A percentile compares a stretch with the other conserved stretches of the same genome.
Evolutionary conservation across 2,888 invertebrate species (phyloP).

Genomic region (Myopa tessellatipennis): DNA sequence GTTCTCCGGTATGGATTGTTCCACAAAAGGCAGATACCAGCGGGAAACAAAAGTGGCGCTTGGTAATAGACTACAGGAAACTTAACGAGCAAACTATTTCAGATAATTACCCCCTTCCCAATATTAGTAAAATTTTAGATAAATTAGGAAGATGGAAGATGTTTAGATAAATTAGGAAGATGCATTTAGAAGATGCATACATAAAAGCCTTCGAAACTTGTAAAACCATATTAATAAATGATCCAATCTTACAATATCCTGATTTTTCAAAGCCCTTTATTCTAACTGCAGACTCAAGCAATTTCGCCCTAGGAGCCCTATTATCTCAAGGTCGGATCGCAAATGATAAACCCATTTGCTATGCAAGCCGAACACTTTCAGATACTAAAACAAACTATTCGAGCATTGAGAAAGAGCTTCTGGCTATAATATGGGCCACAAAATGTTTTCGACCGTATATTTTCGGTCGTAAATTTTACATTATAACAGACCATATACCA

Average conservation of each 20-base stretch:
- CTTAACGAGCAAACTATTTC: slow-evolving; percentile 31
- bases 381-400: slow-evolving; percentile 48
- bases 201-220: too few relatives aligned
- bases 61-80: slow-evolving; percentile 39
- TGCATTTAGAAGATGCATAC: too few relatives aligned
- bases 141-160: too few relatives aligned
- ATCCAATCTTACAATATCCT: too few relatives aligned
- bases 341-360: too few relatives aligned
- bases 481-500: slow-evolving; percentile 55
- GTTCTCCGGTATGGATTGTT: slow-evolving; percentile 36
- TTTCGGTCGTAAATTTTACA: not conserved
- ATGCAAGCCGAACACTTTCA: too few relatives aligned
- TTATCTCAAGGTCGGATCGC: too few relatives aligned
- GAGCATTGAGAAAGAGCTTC: slow-evolving; percentile 25
- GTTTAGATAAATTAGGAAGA: too few relatives aligned
- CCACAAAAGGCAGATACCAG: slow-evolving; percentile 32
- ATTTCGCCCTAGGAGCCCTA: too few relatives aligned
- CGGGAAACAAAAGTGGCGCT: slow-evolving; percentile 36
- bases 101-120: slow-evolving; percentile 33
- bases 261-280: too few relatives aligned
- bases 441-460: slow-evolving; percentile 49
- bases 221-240: too few relatives aligned
- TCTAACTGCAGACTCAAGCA: too few relatives aligned
- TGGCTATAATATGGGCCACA: not conserved
- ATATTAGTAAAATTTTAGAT: slow-evolving; percentile 31